phyloP scores from a whole-genome alignment of 2,113 vertebrate genomes.

The Bubalus kerabau region DNA sequence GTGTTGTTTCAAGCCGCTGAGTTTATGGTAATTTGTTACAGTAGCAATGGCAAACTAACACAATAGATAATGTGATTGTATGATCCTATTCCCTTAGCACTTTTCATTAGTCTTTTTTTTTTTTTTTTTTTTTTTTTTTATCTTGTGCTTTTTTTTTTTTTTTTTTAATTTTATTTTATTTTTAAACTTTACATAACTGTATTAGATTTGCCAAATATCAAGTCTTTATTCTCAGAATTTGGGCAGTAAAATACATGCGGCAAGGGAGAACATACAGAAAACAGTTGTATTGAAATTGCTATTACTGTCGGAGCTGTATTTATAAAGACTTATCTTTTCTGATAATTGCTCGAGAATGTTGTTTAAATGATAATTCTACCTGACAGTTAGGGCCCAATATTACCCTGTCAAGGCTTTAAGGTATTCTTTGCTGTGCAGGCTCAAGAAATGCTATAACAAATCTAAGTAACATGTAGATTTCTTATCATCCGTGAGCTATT shows the following conservation, averaged over 20 bases:
- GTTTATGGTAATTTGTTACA: background rate
- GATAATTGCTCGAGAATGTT: background rate
- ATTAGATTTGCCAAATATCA: no score
- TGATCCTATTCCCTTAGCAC: background rate
- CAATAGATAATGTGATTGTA: background rate
- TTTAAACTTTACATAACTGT: no score
- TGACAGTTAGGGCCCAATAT: background rate
- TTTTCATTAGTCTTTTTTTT: background rate
- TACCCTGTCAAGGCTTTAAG: background rate
- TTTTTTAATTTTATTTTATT: no score
- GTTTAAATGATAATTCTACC: background rate
- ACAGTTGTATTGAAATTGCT: constrained; percentile 10
- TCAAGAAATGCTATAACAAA: background rate
- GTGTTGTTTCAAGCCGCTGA: background rate
- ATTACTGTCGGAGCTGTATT: background rate
- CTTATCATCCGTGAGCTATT: constrained; percentile 39
- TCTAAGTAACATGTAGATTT: constrained; percentile 28
- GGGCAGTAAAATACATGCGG: background rate
- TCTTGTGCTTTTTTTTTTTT: no score
- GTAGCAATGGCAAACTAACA: background rate
- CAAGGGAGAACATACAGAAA: background rate
- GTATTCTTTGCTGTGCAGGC: background rate
- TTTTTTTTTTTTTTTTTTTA: no score
- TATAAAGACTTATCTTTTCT: background rate
- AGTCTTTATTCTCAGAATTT: background rate